Percentiles rank a stretch among this genome's conserved stretches.
Evolutionary conservation across 2,113 vertebrate genomes (phyloP).

Genomic region (Balaenoptera acutorostrata): DNA sequence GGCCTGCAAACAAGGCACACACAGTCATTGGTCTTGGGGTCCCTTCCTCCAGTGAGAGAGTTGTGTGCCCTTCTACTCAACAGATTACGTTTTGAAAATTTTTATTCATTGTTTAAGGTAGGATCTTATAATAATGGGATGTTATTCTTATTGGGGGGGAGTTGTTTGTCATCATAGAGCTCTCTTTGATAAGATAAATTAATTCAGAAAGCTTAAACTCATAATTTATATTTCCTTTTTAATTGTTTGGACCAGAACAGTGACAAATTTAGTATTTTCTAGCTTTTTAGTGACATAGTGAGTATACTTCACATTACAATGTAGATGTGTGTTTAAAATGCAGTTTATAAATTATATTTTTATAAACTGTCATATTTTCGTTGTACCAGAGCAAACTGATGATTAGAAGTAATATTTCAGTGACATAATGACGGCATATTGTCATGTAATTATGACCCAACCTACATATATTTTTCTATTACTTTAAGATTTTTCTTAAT

Average conservation of each 20-base stretch:
- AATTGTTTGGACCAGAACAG: neutral
- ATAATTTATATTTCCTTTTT: neutral
- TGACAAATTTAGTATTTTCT: neutral
- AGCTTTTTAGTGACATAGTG: neutral
- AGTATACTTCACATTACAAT: neutral
- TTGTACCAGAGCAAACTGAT: neutral
- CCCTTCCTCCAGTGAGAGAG: neutral
- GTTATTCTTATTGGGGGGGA: neutral
- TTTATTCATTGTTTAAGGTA: neutral
- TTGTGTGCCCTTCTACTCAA: neutral
- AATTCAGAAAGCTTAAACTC: neutral
- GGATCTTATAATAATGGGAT: neutral
- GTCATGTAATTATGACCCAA: neutral
- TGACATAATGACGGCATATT: neutral
- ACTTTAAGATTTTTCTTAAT: conserved; percentile 6
- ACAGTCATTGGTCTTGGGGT: neutral
- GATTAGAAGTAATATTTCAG: neutral
- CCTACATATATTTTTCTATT: conserved; percentile 25
- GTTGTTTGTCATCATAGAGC: neutral
- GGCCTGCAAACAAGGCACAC: neutral
- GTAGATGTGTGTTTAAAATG: neutral
- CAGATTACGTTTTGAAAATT: neutral
- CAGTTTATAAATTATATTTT: neutral
- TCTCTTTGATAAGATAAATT: neutral
- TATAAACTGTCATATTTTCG: neutral